Conservation (phyloP, 2,113 vertebrate species). For the Entomyzon cyanotis region DNA sequence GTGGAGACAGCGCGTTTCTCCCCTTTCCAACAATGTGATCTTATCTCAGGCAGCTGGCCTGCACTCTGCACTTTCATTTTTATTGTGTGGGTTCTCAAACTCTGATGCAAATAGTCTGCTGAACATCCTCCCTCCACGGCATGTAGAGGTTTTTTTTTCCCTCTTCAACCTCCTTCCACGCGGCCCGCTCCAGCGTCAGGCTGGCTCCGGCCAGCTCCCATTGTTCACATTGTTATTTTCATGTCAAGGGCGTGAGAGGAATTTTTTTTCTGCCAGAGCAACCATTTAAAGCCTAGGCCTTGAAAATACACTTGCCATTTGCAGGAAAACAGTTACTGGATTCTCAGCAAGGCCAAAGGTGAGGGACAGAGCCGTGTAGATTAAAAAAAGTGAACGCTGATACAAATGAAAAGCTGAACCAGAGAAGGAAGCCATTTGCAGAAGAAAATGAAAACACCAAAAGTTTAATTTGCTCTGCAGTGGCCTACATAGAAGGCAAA, state of each 20-base stretch:
- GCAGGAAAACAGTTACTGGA: neutral
- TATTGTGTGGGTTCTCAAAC: slow-evolving; percentile 29
- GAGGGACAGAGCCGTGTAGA: neutral
- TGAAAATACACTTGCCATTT: slow-evolving; percentile 8
- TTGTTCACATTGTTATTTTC: slow-evolving; percentile 63
- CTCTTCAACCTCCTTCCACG: slow-evolving; percentile 36
- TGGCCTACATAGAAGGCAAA: slow-evolving; percentile 25
- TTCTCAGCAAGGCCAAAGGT: neutral
- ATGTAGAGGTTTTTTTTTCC: neutral
- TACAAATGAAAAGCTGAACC: neutral
- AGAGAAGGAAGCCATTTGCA: neutral
- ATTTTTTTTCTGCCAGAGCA: neutral
- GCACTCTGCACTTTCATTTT: slow-evolving; percentile 34
- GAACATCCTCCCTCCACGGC: slow-evolving; percentile 46
- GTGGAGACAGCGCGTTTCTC: neutral
- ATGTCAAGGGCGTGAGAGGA: slow-evolving; percentile 47
- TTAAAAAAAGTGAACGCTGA: neutral
- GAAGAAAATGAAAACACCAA: neutral
- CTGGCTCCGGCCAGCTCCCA: slow-evolving; percentile 62
- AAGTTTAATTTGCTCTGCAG: slow-evolving; percentile 1
- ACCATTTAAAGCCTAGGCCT: slow-evolving; percentile 15
- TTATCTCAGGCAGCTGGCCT: slow-evolving; percentile 47
- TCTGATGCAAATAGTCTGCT: slow-evolving; percentile 42
- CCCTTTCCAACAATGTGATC: slow-evolving; percentile 50
- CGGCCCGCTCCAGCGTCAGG: neutral